A percentile compares a stretch with the other conserved stretches of the same genome.
These are phyloP conservation scores for Amphipyra berbera DNA, from an alignment of 2,888 invertebrate species.

Conservation along the genomic window DNA sequence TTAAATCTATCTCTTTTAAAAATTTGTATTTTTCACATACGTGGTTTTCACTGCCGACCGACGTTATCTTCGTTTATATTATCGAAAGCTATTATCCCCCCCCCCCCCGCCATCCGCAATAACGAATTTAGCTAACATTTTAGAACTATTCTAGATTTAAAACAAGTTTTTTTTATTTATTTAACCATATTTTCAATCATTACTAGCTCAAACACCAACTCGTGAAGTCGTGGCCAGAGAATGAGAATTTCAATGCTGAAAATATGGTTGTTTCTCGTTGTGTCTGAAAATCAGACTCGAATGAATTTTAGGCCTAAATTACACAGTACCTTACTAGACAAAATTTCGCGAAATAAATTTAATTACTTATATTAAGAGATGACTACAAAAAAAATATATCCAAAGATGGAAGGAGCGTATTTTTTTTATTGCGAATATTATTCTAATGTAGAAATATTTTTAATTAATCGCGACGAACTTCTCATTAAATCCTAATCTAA, in stretches of 20 bases:
- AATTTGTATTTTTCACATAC: too few species aligned
- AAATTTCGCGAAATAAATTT: background rate
- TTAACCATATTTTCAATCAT: too few species aligned
- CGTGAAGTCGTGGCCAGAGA: too few species aligned
- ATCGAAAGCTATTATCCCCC: background rate
- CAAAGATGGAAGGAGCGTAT: background rate
- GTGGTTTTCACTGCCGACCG: too few species aligned
- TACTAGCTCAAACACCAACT: too few species aligned
- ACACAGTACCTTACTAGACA: too few species aligned
- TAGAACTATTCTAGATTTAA: background rate
- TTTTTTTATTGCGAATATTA: background rate
- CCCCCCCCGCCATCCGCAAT: background rate
- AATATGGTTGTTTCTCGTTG: too few species aligned
- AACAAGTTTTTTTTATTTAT: background rate
- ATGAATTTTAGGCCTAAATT: too few species aligned
- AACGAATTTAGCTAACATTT: background rate
- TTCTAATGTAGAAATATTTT: too few species aligned
- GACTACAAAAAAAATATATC: background rate
- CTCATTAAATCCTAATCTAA: slow-evolving; percentile 10
- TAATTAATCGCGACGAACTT: background rate
- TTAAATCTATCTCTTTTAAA: too few species aligned
- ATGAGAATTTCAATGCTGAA: too few species aligned
- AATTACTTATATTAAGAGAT: background rate
- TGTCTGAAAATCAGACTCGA: too few species aligned
- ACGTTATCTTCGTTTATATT: background rate